Percentiles rank a stretch among this genome's conserved stretches.
Evolutionary conservation across 2,113 vertebrate genomes (phyloP).

Genomic region (Cinclus mexicanus): DNA sequence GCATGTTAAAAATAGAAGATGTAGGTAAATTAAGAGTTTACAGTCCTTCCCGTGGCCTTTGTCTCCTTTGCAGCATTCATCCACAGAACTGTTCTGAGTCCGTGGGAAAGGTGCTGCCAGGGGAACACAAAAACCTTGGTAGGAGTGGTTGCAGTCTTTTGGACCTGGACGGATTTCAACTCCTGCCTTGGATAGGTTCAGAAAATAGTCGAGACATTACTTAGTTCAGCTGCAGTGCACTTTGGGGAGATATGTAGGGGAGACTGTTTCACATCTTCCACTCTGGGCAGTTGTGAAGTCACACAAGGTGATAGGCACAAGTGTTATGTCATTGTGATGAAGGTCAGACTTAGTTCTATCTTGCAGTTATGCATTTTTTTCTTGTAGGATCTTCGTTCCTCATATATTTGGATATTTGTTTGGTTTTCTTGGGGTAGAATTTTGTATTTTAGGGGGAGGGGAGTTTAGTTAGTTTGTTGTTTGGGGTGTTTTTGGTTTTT

Average conservation of each 20-base stretch:
- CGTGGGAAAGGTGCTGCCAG: not conserved
- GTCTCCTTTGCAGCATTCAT: not conserved
- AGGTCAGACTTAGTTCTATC: not conserved
- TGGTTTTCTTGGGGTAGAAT: not conserved
- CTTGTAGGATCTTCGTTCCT: not conserved
- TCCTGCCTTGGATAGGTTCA: constrained; percentile 16
- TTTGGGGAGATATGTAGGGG: not conserved
- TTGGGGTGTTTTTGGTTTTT: too few species aligned
- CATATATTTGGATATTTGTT: not conserved
- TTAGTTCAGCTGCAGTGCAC: not conserved
- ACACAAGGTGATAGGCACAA: not conserved
- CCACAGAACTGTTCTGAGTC: not conserved
- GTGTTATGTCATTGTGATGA: not conserved
- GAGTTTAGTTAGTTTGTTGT: too few species aligned
- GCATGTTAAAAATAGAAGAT: not conserved
- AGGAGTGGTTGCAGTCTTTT: not conserved
- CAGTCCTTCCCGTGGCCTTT: not conserved
- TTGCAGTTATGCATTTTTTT: not conserved
- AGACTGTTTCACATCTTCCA: constrained; percentile 3
- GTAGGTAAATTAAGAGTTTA: not conserved
- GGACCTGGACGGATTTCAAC: not conserved
- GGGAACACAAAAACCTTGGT: not conserved
- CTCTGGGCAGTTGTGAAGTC: not conserved
- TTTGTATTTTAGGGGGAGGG: fast-evolving
- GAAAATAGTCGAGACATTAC: constrained; percentile 6